Evolutionary conservation across 2,113 vertebrate genomes (phyloP), one percentile per base, ranked within the genome.

Genomic region (Cyanistes caeruleus): DNA sequence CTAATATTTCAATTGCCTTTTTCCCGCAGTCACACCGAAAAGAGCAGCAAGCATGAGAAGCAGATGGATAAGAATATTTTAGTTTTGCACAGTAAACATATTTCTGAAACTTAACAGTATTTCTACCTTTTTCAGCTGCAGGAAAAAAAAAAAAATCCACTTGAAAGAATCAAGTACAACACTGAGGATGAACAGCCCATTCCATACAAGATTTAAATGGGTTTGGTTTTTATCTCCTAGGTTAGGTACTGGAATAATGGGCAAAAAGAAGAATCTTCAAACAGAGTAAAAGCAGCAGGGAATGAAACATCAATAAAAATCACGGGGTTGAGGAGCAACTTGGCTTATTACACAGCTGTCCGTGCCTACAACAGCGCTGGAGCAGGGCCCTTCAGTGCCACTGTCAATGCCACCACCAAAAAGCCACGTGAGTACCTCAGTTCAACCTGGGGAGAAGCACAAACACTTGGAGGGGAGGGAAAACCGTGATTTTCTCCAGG

Each of bases 311-410:
- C 98, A 27, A 97, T 98, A 93, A 98, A 98, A 87, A 98, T 99
- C 73, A 98, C 96, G 0, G 98, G 98, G 12, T 97, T 99, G 97
- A 98, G 96, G 94, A 99, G 99, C 77, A 99, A 98, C 97, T 97
- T 98, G 14, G 98, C 83, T 0, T 99, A 99, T 96, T 99, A 98
- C 94, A 96, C 98, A 17, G 98, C 99, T 46, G 99, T 99, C 76
- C 98, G 99, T 33, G 99, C 99, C 21, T 99, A 98, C 88, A 99
- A 99, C 95, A 99, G 99, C 0, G 99, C 99, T 0, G 99, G 99
- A 13, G 95, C 98, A 0, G 99, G 99, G 35, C 99, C 99, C 24
- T 99, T 99, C 63, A 99, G 99, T 3, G 94, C 92, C 60, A 98
- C 99, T 3, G 98, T 99, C 63, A 99, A 99, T 69, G 98, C 98